Evolutionary conservation across 2,113 vertebrate species (phyloP).

Genomic region (Hydropotes inermis): DNA sequence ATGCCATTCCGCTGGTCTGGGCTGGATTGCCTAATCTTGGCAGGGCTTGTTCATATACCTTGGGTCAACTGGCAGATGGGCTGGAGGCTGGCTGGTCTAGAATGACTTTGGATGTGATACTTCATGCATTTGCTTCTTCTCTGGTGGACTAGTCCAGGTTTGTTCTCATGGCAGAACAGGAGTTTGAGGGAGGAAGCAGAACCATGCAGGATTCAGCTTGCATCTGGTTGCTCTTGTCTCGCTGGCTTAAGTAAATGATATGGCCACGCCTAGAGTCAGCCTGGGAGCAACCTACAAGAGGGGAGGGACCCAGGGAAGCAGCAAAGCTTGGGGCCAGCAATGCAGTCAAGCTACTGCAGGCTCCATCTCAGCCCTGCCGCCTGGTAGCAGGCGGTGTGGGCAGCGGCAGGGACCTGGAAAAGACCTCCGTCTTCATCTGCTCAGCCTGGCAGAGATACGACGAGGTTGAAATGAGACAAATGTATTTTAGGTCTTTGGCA

Average conservation of each 20-base stretch:
- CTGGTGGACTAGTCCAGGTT: background rate
- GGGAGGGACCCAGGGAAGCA: no score
- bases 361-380: background rate
- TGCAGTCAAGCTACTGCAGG: rapidly evolving
- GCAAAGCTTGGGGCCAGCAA: background rate
- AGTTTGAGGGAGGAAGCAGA: background rate
- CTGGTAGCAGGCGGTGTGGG: rapidly evolving
- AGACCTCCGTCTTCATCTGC: background rate
- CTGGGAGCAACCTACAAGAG: background rate
- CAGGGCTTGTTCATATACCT: background rate
- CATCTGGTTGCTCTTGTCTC: background rate
- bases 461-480: background rate
- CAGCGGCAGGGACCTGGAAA: no score
- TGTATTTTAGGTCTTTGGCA: background rate
- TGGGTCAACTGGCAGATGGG: background rate
- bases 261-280: background rate
- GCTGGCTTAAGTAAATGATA: background rate
- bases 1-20: background rate
- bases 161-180: background rate
- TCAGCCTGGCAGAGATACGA: background rate
- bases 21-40: background rate
- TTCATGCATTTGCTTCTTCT: background rate
- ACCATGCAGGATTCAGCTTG: background rate
- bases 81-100: background rate
- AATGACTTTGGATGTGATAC: no score